Evolutionary conservation across 2,888 invertebrate genomes (phyloP), one percentile per base, ranked within the genome.

Genomic region (Stratiomys singularior): DNA sequence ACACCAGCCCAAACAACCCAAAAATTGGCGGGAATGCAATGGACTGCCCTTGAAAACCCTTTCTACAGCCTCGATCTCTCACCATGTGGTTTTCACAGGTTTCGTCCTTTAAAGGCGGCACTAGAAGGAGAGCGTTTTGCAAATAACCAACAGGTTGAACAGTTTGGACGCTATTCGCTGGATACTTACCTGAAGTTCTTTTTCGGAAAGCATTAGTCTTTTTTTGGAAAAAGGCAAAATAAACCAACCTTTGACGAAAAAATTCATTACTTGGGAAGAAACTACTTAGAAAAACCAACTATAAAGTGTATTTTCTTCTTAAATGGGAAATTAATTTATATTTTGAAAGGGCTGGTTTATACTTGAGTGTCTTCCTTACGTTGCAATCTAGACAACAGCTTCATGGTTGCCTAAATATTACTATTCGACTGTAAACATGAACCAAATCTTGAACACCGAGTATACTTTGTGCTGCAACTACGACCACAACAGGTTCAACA

Each of bases 281-380:
- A 9, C 15, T 15, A n/a, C 3, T 2, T 18, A n/a, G 15, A 18
- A 18, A 52, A 52, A 4, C 4, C 15, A 52, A 52, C 52, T 52
- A 52, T 13, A 52, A 52, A 52, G 52, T n/a, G 52, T 52, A n/a
- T 52, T 52, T 52, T 52, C 52, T 52, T 52, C 52, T 7, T 52
- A 52, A 52, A 52, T 52, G 18, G 3, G 15, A 52, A 52, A 52
- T 52, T 9, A 52, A 52, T 52, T 52, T 52, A 2, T 52, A 7
- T 52, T 37, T 37, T 5, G 9, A 37, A 37, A 37, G 9, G 37
- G 37, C 9, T 37, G 5, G 37, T 37, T 37, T 37, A 37, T 37
- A 37, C 37, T 37, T 37, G 37, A 37, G 9, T 37, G 37, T n/a
- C n/a, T n/a, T n/a, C n/a, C n/a, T n/a, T n/a, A n/a, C n/a, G n/a